Evolutionary conservation across 2,113 vertebrate species (phyloP).

Genomic region (Hemiscyllium ocellatum): DNA sequence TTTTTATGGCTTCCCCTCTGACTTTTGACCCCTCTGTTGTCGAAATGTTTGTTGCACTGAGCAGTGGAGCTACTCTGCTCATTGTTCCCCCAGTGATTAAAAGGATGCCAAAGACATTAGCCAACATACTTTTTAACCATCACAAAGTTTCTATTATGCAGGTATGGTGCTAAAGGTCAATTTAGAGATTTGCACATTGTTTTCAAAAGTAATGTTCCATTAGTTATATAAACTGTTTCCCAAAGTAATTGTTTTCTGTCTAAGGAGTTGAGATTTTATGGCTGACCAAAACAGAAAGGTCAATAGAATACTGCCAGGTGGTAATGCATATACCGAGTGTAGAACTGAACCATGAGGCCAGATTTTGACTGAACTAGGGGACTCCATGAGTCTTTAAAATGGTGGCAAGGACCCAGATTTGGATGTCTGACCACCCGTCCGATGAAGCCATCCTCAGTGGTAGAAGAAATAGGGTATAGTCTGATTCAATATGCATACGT

Average conservation of each 20-base stretch:
- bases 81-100: slow-evolving; percentile 73
- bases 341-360: neutral
- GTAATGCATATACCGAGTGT: neutral
- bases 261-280: neutral
- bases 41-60: slow-evolving; percentile 79
- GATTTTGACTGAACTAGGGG: neutral
- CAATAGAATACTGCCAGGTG: neutral
- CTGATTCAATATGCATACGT: neutral
- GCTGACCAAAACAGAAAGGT: neutral
- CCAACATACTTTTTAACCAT: slow-evolving; percentile 63
- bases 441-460: neutral
- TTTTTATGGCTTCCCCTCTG: slow-evolving; percentile 84
- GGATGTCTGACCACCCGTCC: neutral
- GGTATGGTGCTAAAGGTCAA: slow-evolving; percentile 51
- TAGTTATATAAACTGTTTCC: neutral
- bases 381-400: neutral
- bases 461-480: neutral
- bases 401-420: too few species aligned
- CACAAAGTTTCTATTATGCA: slow-evolving; percentile 79
- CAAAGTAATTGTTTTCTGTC: neutral
- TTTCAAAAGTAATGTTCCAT: too few species aligned
- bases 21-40: slow-evolving; percentile 94
- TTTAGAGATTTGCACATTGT: neutral
- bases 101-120: slow-evolving; percentile 67
- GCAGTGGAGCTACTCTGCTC: slow-evolving; percentile 79